Conservation (phyloP, 2,888 invertebrate species). For the Scrobipalpa atriplicella region DNA sequence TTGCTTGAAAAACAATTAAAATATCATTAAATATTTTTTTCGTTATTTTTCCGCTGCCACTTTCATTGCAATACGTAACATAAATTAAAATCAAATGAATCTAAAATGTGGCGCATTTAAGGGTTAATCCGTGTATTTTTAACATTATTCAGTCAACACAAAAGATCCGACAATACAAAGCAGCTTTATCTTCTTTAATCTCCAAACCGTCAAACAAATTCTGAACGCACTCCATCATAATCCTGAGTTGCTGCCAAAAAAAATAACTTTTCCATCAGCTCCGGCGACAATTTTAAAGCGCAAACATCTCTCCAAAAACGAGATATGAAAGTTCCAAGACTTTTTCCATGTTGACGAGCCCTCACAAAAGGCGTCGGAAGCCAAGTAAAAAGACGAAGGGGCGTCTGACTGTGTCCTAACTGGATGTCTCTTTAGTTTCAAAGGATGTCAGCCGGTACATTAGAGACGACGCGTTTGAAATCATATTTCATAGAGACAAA, state of each 20-base stretch:
- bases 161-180: neutral
- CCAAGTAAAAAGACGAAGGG: slow-evolving; percentile 4
- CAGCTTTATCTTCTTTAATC: slow-evolving; percentile 11
- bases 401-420: neutral
- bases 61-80: no score
- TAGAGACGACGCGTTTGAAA: slow-evolving; percentile 9
- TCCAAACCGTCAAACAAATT: slow-evolving; percentile 5
- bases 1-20: no score
- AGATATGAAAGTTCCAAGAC: slow-evolving; percentile 38
- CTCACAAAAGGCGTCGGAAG: slow-evolving; percentile 37
- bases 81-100: no score
- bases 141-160: neutral
- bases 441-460: slow-evolving; percentile 5
- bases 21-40: no score
- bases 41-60: no score
- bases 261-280: slow-evolving; percentile 15
- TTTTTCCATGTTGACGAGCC: slow-evolving; percentile 38
- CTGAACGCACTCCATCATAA: slow-evolving; percentile 3
- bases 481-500: slow-evolving; percentile 10
- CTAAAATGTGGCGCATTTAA: no score
- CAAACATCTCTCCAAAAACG: slow-evolving; percentile 32
- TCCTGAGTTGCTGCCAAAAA: neutral
- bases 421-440: neutral
- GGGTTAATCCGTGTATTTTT: no score
- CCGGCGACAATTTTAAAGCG: slow-evolving; percentile 17